Evolutionary conservation across 2,888 invertebrate genomes (phyloP), one percentile per base, ranked within the genome.

Genomic region (Andrena hattorfiana): DNA sequence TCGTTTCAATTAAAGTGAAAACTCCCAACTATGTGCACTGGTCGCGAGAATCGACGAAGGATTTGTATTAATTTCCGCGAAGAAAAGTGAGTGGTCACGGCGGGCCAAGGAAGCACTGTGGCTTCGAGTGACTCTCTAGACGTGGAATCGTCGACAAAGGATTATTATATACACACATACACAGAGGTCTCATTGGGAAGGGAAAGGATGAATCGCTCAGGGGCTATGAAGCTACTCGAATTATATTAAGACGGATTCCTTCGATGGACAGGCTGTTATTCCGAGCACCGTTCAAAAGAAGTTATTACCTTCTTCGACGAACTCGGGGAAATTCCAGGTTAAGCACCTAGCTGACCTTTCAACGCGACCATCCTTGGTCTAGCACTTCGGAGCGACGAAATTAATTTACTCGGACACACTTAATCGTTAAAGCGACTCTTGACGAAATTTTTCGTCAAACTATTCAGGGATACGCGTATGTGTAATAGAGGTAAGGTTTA

Each of bases 1-100:
- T 77, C 80, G 74, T 83, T 88, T 91, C 89, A 91, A 91, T 91
- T 91, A 90, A 90, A 87, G 84, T 87, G 85, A 89, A 87, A 89
- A 85, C 81, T 64, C 10, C 16, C 56, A 26, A 32, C 16, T 26
- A 10, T 2, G 63, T 63, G 42, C 63, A 30, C 63, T 48, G 59
- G 13, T 30, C 20, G 20, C 16, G 54, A 26, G 63, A 77, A 83
- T 84, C 76, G 83, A 80, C 81, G 71, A 84, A 42, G 83, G 86
- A 82, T 81, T 85, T 69, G 62, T 78, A 73, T 85, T 85, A 85
- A 87, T 78, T 81, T 70, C 71, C 73, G 56, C 66, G 74, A 67
- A 69, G 73, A 77, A 71, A 23, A 59, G 54, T 42, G 51, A 67
- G 72, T 70, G 81, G 68, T 49, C 63, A 26, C n/a, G 67, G 63